Conservation (phyloP, 2,888 invertebrate species). For the Cyclophora albipunctata region DNA sequence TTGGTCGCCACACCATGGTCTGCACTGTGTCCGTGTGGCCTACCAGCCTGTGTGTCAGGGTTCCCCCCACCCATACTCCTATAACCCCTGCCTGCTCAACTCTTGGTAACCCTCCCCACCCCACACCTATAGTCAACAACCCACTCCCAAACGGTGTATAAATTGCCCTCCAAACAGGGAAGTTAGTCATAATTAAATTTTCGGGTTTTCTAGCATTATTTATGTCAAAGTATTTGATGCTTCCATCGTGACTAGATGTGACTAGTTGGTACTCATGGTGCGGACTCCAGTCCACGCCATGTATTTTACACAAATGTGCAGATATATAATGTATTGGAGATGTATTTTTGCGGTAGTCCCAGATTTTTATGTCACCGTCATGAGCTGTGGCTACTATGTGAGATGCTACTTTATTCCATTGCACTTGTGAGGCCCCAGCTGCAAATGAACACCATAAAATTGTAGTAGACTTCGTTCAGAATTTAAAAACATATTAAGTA, state of each 20-base stretch:
- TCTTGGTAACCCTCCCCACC: slow-evolving; percentile 84
- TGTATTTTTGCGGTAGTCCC: slow-evolving; percentile 93
- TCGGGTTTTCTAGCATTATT: slow-evolving; percentile 89
- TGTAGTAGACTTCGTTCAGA: too few species aligned
- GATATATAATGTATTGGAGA: slow-evolving; percentile 94
- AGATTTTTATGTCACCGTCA: slow-evolving; percentile 95
- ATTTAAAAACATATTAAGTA: too few species aligned
- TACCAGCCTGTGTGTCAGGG: slow-evolving; percentile 92
- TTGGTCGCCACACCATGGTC: slow-evolving; percentile 95
- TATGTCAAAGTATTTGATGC: slow-evolving; percentile 95
- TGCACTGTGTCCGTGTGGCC: slow-evolving; percentile 95
- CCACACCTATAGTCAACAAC: slow-evolving; percentile 92
- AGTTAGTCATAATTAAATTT: slow-evolving; percentile 87
- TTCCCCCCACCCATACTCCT: slow-evolving; percentile 70
- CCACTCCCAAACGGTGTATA: slow-evolving; percentile 96
- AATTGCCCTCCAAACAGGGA: slow-evolving; percentile 94
- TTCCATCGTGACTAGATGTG: slow-evolving; percentile 96
- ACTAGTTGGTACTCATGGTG: slow-evolving; percentile 88
- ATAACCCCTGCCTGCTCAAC: slow-evolving; percentile 84
- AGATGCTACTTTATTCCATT: slow-evolving; percentile 91
- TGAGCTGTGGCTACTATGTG: slow-evolving; percentile 94
- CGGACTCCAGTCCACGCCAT: slow-evolving; percentile 96
- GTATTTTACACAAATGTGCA: slow-evolving; percentile 91
- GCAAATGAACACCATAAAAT: slow-evolving; percentile 8
- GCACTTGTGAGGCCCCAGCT: slow-evolving; percentile 95